Evolutionary conservation across 2,797 vertebrate genomes (phyloP).

Genomic region (Rhodeus uyekii): DNA sequence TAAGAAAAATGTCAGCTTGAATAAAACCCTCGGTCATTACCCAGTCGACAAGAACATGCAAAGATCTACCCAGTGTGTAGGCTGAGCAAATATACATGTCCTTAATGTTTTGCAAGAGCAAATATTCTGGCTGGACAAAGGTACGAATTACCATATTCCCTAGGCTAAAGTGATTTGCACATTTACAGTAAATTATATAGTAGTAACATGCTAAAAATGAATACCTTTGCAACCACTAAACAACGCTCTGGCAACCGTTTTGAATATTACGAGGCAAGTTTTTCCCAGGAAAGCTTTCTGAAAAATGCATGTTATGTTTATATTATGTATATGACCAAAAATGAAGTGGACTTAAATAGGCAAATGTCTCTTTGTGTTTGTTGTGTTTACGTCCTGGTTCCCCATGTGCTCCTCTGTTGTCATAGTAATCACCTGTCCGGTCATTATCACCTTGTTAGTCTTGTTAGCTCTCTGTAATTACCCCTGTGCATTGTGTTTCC

Average conservation of each 20-base stretch:
- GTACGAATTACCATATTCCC: neutral
- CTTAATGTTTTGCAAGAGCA: neutral
- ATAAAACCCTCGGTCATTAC: conserved; percentile 13
- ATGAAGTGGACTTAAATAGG: too few species aligned
- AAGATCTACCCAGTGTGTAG: neutral
- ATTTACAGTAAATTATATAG: neutral
- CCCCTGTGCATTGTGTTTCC: too few species aligned
- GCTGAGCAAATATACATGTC: conserved; percentile 14
- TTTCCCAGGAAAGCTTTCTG: too few species aligned
- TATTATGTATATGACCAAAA: too few species aligned
- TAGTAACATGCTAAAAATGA: neutral
- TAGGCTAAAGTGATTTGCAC: neutral
- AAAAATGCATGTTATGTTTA: too few species aligned
- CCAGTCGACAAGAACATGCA: neutral
- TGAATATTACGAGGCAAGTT: neutral
- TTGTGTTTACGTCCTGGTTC: too few species aligned
- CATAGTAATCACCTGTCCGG: too few species aligned
- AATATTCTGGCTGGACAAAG: neutral
- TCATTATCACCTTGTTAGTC: too few species aligned
- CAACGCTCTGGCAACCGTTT: neutral
- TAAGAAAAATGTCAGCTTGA: neutral
- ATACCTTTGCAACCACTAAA: neutral
- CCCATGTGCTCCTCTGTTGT: too few species aligned
- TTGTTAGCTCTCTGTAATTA: too few species aligned
- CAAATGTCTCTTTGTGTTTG: too few species aligned